These are phyloP conservation scores for Colaptes auratus DNA, from an alignment of 2,113 vertebrate genomes.

Conservation along the genomic window DNA sequence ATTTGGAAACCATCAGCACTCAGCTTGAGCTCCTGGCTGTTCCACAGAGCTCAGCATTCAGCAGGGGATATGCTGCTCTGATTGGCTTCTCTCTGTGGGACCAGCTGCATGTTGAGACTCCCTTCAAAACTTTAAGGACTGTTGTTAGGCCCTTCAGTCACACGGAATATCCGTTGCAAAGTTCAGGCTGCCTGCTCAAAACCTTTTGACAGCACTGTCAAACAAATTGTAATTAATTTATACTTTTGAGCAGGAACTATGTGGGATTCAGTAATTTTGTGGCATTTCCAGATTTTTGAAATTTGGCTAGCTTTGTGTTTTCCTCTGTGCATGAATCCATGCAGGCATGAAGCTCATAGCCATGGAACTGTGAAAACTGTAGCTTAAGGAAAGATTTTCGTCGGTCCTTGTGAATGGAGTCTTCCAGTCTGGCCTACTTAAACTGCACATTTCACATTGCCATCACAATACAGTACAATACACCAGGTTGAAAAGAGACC, in stretches of 20 bases:
- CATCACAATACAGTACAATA: too few relatives aligned
- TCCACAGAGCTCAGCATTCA: background rate
- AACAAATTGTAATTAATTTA: background rate
- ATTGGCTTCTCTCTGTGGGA: background rate
- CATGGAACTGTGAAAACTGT: background rate
- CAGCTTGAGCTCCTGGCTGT: background rate
- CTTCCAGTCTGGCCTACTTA: background rate
- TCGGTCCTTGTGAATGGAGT: background rate
- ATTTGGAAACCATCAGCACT: background rate
- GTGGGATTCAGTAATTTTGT: background rate
- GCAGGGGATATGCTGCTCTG: background rate
- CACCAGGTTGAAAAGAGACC: too few relatives aligned
- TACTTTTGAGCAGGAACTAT: background rate
- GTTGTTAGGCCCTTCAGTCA: background rate
- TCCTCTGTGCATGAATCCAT: background rate
- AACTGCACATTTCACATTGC: background rate
- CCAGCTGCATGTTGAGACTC: background rate
- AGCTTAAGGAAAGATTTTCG: background rate
- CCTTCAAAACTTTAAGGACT: background rate
- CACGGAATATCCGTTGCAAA: background rate
- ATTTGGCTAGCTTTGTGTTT: background rate
- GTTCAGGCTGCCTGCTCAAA: background rate
- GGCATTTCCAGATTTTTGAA: conserved; percentile 8
- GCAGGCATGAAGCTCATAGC: background rate
- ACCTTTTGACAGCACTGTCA: background rate